phyloP scores from a whole-genome alignment of 2,888 invertebrate species.

The Biston betularia region DNA sequence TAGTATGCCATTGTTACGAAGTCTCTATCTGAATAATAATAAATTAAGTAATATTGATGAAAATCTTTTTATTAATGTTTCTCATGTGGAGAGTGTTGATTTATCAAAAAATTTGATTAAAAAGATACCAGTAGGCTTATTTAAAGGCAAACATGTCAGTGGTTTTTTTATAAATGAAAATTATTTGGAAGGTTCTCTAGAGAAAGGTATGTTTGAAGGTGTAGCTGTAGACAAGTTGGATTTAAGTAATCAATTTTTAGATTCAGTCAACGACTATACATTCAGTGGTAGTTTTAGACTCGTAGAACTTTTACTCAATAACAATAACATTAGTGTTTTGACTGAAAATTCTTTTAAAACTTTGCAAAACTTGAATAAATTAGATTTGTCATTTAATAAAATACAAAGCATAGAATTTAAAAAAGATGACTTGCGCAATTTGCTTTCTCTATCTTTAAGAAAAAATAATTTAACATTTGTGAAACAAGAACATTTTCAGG shows the following conservation, averaged over 20 bases:
- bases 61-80: constrained; percentile 50
- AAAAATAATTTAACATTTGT: constrained; percentile 63
- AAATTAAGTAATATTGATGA: constrained; percentile 52
- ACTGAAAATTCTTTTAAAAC: constrained; percentile 58
- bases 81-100: constrained; percentile 51
- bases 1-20: constrained; percentile 48
- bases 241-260: constrained; percentile 61
- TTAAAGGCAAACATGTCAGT: constrained; percentile 59
- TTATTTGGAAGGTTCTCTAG: constrained; percentile 57
- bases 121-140: constrained; percentile 58
- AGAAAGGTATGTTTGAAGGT: constrained; percentile 66
- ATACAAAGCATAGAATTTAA: constrained; percentile 62
- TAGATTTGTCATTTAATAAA: constrained; percentile 68
- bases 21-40: constrained; percentile 60
- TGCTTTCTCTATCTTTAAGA: constrained; percentile 54
- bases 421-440: constrained; percentile 57
- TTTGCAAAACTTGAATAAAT: constrained; percentile 49
- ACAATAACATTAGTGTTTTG: constrained; percentile 60
- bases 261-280: constrained; percentile 61
- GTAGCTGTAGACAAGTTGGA: constrained; percentile 56
- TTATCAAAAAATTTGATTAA: constrained; percentile 64
- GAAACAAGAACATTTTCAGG: constrained; percentile 53
- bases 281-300: constrained; percentile 60
- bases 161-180: constrained; percentile 60
- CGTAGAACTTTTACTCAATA: constrained; percentile 56